Conservation (phyloP, 1,140 invertebrate genomes). For the Linepithema humile region DNA sequence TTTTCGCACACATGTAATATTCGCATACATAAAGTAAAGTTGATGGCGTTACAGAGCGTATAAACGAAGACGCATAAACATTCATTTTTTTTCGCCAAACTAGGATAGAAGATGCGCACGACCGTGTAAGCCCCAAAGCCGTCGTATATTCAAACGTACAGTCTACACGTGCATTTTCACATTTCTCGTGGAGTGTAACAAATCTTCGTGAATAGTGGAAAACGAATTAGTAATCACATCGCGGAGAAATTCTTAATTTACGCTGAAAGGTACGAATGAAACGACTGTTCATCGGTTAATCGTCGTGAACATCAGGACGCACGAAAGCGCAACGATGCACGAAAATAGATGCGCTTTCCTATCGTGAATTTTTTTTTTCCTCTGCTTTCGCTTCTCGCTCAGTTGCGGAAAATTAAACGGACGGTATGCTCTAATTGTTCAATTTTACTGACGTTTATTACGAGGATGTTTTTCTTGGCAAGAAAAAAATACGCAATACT, state of each 20-base stretch:
- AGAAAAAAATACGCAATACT: background rate
- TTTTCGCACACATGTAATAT: background rate
- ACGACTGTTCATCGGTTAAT: background rate
- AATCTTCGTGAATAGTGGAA: constrained; percentile 16
- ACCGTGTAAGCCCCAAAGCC: background rate
- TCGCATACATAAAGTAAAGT: constrained; percentile 2
- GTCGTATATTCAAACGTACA: constrained; percentile 19
- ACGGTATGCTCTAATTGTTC: background rate
- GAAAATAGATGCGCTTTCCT: background rate
- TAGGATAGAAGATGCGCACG: constrained; percentile 4
- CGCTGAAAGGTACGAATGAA: background rate
- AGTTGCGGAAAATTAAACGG: background rate
- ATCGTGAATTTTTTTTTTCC: background rate
- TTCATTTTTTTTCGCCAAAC: constrained; percentile 16
- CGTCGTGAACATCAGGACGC: background rate
- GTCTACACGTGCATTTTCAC: background rate
- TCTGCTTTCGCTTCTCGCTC: background rate
- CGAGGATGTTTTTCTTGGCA: background rate
- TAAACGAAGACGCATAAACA: constrained; percentile 35
- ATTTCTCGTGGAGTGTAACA: background rate
- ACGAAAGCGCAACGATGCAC: background rate
- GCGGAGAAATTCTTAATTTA: constrained; percentile 13
- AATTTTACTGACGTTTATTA: background rate
- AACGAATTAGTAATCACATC: constrained; percentile 29
- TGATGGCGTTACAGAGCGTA: constrained; percentile 27